Evolutionary conservation across 2,113 vertebrate genomes (phyloP), one percentile per base, ranked within the genome.

Genomic region (Callaeas wilsoni): DNA sequence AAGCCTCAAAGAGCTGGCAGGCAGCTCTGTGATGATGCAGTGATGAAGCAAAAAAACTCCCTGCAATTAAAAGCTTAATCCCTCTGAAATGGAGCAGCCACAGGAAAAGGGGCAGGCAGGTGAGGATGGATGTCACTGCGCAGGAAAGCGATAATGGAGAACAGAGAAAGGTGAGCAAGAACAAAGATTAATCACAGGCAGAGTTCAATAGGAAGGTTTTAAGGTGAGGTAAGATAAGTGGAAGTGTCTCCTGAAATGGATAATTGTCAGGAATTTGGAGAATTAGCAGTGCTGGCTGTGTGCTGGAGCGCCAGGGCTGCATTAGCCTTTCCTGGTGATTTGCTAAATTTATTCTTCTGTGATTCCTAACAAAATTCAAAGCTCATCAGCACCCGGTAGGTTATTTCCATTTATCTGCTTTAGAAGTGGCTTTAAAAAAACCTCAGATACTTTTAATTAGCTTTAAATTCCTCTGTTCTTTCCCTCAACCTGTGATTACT

Each of bases 381-480:
- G 82, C 93, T 95, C 90, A 88, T 96, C 92, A 89, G 59, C 94
- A 67, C 94, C 88, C 46, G n/a, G 92, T 78, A 85, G 93, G 94
- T 88, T 94, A 86, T 92, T 90, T 93, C 90, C 93, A 95, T 93
- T 92, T 96, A 71, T 67, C 92, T 84, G 76, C 94, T 80, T 95
- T 74, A 55, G 70, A 96, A 96, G 93, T 84, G 87, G 67, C 60
- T 96, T 89, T 30, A 42, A 55, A 71, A 71, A 95, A 96, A 29
- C 41, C 89, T 94, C 87, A 91, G 86, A 86, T 92, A 92, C 89
- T 95, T 95, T 94, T 97, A 95, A 96, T 95, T 96, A 93, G 91
- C 91, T 91, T 52, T 90, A 89, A 84, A 88, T 87, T 84, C 85
- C 89, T 71, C 87, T 56, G 80, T 79, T 88, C 88, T 77, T 92